phyloP scores from a whole-genome alignment of 2,797 vertebrate species.

The Erpetoichthys calabaricus region DNA sequence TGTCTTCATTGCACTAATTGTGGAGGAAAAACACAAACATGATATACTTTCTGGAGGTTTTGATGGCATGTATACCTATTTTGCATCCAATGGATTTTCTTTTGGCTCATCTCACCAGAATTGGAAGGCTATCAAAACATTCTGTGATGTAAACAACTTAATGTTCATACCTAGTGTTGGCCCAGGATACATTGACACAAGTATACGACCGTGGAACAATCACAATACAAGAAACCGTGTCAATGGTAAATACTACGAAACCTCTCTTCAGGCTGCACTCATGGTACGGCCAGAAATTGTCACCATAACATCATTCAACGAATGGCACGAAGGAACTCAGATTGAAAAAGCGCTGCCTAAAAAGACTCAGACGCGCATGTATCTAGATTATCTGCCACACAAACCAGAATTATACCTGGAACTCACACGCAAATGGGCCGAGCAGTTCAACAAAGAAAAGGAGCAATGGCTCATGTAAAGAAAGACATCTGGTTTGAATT shows the following conservation, averaged over 20 bases:
- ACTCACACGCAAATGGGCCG: constrained; percentile 68
- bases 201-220: constrained; percentile 77
- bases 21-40: constrained; percentile 69
- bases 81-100: constrained; percentile 79
- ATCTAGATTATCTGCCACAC: constrained; percentile 68
- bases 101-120: constrained; percentile 79
- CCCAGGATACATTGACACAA: constrained; percentile 71
- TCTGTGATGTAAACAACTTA: constrained; percentile 67
- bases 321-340: constrained; percentile 81
- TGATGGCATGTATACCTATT: constrained; percentile 78
- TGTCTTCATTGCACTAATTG: constrained; percentile 62
- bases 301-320: constrained; percentile 74
- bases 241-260: constrained; percentile 79
- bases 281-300: constrained; percentile 61
- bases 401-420: constrained; percentile 59
- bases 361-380: constrained; percentile 59
- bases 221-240: constrained; percentile 77
- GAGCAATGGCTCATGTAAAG: constrained; percentile 68
- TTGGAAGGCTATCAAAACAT: constrained; percentile 63
- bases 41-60: constrained; percentile 65
- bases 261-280: constrained; percentile 64
- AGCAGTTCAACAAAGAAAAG: constrained; percentile 73
- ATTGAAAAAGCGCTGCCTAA: constrained; percentile 68
- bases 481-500: neutral
- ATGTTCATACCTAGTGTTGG: constrained; percentile 75